Percentiles rank a stretch among this genome's conserved stretches.
These are phyloP conservation scores for Phrynocephalus forsythii DNA, from an alignment of 2,797 vertebrate genomes.

Conservation along the genomic window DNA sequence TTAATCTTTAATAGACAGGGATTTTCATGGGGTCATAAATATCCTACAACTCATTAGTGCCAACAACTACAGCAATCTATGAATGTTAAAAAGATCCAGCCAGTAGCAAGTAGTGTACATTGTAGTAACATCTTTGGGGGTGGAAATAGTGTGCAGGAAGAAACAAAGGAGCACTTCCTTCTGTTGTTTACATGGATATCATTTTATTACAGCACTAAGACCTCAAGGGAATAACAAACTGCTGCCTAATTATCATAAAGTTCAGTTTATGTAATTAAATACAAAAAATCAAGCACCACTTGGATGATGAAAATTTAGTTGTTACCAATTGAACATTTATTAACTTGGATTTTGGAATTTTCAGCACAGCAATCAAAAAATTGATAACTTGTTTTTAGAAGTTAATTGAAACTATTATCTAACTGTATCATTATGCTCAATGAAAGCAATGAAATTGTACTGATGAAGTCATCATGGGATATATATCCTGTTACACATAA, in stretches of 20 bases:
- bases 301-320: neutral
- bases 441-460: neutral
- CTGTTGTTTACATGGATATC: neutral
- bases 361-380: slow-evolving; percentile 14
- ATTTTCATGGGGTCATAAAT: neutral
- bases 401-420: neutral
- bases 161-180: neutral
- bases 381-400: slow-evolving; percentile 8
- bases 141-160: neutral
- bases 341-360: neutral
- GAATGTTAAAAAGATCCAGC: neutral
- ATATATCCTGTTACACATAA: neutral
- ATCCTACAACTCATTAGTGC: neutral
- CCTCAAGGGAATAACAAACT: neutral
- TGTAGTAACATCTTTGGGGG: neutral
- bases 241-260: neutral
- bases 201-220: neutral
- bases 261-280: slow-evolving; percentile 5
- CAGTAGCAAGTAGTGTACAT: neutral
- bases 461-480: neutral
- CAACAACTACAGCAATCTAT: too few relatives aligned
- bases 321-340: slow-evolving; percentile 10
- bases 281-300: slow-evolving; percentile 12
- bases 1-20: neutral
- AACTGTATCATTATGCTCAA: neutral